A percentile compares a stretch with the other conserved stretches of the same genome.
phyloP scores from a whole-genome alignment of 2,888 invertebrate species.

The Quadroppia sp. region DNA sequence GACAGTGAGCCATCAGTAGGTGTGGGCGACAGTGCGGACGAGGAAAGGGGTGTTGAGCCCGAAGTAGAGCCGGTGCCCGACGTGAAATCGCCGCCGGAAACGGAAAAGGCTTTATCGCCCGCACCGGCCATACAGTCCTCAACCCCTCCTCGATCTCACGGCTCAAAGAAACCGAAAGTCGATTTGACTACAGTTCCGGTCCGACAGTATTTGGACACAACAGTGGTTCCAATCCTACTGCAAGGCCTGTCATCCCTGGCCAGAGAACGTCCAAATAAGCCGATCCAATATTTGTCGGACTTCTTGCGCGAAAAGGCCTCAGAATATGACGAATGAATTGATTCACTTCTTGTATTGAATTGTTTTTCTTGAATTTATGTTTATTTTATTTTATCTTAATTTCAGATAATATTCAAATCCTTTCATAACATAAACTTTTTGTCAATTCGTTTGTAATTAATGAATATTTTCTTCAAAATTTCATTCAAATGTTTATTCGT shows the following conservation, averaged over 20 bases:
- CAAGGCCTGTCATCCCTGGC: constrained; percentile 44
- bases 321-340: constrained; percentile 36
- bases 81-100: neutral
- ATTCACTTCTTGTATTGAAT: too few species aligned
- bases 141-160: constrained; percentile 13
- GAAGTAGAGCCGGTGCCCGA: constrained; percentile 20
- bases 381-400: too few species aligned
- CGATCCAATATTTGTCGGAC: constrained; percentile 43
- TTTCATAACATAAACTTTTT: too few species aligned
- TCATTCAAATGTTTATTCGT: too few species aligned
- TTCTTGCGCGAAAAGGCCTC: constrained; percentile 40
- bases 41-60: constrained; percentile 5
- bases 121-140: constrained; percentile 24
- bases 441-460: too few species aligned
- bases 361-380: too few species aligned
- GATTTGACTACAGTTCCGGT: constrained; percentile 42
- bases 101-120: neutral
- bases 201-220: constrained; percentile 45
- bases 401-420: too few species aligned
- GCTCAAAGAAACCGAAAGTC: constrained; percentile 39
- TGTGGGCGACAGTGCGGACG: neutral
- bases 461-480: too few species aligned
- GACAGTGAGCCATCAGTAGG: neutral
- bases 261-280: constrained; percentile 43
- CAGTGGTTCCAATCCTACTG: constrained; percentile 45